Evolutionary conservation across 2,113 vertebrate species (phyloP), one percentile per base, ranked within the genome.

Genomic region (Ophthalmolycus amberensis): DNA sequence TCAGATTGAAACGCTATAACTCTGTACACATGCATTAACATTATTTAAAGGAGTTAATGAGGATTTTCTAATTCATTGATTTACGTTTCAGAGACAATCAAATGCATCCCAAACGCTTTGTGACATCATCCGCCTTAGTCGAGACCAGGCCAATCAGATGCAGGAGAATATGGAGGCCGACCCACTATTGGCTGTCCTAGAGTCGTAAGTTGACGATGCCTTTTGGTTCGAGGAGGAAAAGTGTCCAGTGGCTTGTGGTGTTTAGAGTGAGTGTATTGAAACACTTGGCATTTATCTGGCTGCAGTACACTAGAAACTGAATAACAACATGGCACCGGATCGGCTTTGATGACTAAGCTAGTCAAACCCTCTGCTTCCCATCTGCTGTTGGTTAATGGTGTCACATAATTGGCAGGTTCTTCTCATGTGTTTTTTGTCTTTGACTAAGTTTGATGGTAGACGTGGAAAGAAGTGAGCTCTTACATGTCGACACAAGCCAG

Each of bases 81-180:
- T 75, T 71, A 9, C 9, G 5, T 80, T 95, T 50, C 95, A 99
- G 98, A 97, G 96, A 95, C 98, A 99, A 95, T 99, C 97, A 52
- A 99, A 99, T 5, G 97, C 98, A 66, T 98, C 98, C 78, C 98
- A 99, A 90, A 98, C 98, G 18, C 95, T 99, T 88, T 99, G 97
- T 87, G 98, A 99, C 92, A 96, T 99, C 85, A 94, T 99, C 71
- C 95, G 98, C 89, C 92, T 99, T 90, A 97, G 97, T 95, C 95
- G 97, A 91, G 98, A 99, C 95, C 98, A 99, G 96, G 95, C 96
- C 92, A 94, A 91, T 92, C 98, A 97, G 87, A 95, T 97, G 84
- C 97, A 96, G 85, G 98, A 99, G 63, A 92, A 93, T 9, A 76
- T 93, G 11, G 97, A 98, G 91, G 93, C 95, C 0, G 97, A 99